Evolutionary conservation across 2,797 vertebrate genomes (phyloP), one percentile per base, ranked within the genome.

Genomic region (Notoglanidium macrostoma): DNA sequence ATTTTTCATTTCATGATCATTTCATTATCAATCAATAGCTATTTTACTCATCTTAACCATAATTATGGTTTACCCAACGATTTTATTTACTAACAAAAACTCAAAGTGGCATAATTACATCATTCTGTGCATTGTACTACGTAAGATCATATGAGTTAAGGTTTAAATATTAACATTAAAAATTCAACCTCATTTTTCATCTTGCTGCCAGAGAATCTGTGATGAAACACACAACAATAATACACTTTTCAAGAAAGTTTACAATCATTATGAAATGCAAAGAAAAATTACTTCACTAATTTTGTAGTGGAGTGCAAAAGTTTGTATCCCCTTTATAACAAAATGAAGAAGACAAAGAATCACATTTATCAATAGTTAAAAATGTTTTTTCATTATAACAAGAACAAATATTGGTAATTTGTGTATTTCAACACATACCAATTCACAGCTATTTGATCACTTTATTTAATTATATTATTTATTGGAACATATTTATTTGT

Each of bases 171-270:
- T 21, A 12, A 67, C 9, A 49, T 5, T 1, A 14, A 67, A 2
- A 85, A 81, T 35, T 94, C 94, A 95, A 99, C 98, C 96, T 99
- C 98, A 90, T 98, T 99, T 94, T 99, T 99, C 5, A 99, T 91
- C 89, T 98, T 99, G 94, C 98, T 99, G 86, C 98, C 98, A 87
- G 98, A 99, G 94, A 99, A 99, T 94, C 98, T 99, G 94, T 65
- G 1, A 91, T 91, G 90, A 95, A 95, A 85, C 7, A 85, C 65
- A 90, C 70, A 85, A 82, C 78, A 55, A 89, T 26, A 85, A 87
- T 4, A 87, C 51, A 73, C 83, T 86, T 5, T 9, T 67, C 0
- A 84, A 68, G 32, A 77, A 49, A 12, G 11, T 8, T 14, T 3
- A 26, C 14, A 40, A 72, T 35, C 21, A 70, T 72, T 14, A 9